Base-by-base conservation (phyloP, 1,140 invertebrate species). In the Neuroterus valhalla region DNA sequence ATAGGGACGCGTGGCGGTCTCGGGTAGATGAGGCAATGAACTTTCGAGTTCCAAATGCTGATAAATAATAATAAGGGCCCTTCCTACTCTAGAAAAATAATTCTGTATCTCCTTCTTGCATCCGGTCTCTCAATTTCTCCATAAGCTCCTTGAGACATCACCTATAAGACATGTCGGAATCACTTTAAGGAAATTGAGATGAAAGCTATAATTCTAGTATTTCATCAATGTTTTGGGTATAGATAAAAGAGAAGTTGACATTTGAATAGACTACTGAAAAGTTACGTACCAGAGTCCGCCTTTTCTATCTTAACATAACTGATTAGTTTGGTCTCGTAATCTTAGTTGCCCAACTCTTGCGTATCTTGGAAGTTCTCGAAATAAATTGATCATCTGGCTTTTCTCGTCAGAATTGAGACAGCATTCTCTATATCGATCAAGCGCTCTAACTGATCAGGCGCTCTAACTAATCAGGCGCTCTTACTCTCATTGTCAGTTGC, bases 361-460 rank as follows among this genome's bases (percentile, higher is more conserved):
- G 26, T 26, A 55, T 62, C 23, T 62, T 31, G 55, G 5, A 62
- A 62, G 15, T 26, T 5, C 31, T 62, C 3, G 26, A 62, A 31
- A 62, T 62, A 62, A 62, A 62, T 38, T 62, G 26, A 62, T 62
- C 55, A 62, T 62, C 23, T 31, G 23, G 23, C 31, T 23, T 62
- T 62, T 62, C 55, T 62, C 55, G 23, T 62, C 55, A 62, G 55
- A 62, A 62, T 62, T 14, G 55, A 62, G 55, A 38, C 55, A 62
- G 14, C 31, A 62, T 38, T 62, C 31, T 62, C 55, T 62, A 50
- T 17, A 62, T 15, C 31, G 55, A 62, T 38, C 55, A 62, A 15
- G 31, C 26, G 55, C 31, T n/a, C 23, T 38, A 8, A 38, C 31
- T 38, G 2, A 2, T 38, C 55, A 62, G 23, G 31, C 26, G 55